These are phyloP conservation scores for Sternarchorhynchus goeldii DNA, from an alignment of 2,797 vertebrate species.

Conservation along the genomic window DNA sequence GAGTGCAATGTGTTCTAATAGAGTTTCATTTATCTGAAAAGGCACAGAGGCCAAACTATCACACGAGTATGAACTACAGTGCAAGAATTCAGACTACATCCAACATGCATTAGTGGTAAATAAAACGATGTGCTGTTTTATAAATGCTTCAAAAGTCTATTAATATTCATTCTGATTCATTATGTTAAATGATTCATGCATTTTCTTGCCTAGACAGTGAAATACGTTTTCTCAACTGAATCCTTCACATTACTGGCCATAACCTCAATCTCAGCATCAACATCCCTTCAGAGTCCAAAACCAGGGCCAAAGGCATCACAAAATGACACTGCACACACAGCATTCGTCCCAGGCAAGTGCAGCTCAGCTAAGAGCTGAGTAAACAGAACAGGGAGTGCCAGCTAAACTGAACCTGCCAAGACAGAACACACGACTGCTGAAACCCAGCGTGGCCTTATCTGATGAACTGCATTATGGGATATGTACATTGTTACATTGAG, in stretches of 20 bases:
- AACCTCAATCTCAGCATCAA: slow-evolving; percentile 16
- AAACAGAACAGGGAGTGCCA: background rate
- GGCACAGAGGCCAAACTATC: slow-evolving; percentile 2
- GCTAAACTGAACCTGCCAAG: slow-evolving; percentile 15
- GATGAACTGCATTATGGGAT: background rate
- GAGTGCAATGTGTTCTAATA: slow-evolving; percentile 8
- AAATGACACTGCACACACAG: slow-evolving; percentile 23
- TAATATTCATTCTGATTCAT: slow-evolving; percentile 16
- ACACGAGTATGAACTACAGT: background rate
- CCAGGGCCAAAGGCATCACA: background rate
- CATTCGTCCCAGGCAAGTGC: background rate
- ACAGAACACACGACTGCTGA: background rate
- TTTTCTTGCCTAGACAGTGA: slow-evolving; percentile 18
- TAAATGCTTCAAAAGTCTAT: slow-evolving; percentile 18
- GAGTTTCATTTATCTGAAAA: slow-evolving; percentile 11
- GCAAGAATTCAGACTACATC: background rate
- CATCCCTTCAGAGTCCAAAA: slow-evolving; percentile 9
- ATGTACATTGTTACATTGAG: background rate
- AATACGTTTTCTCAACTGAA: slow-evolving; percentile 20
- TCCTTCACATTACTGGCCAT: slow-evolving; percentile 1
- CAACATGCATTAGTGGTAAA: slow-evolving; percentile 25
- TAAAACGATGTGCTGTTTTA: slow-evolving; percentile 27
- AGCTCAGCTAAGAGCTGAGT: background rate
- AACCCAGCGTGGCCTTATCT: slow-evolving; percentile 6
- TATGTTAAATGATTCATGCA: slow-evolving; percentile 13